Percentiles rank a stretch among this genome's conserved stretches.
These are phyloP conservation scores for Drosophila kurseongensis DNA, from an alignment of 1,140 invertebrate genomes.

Conservation along the genomic window DNA sequence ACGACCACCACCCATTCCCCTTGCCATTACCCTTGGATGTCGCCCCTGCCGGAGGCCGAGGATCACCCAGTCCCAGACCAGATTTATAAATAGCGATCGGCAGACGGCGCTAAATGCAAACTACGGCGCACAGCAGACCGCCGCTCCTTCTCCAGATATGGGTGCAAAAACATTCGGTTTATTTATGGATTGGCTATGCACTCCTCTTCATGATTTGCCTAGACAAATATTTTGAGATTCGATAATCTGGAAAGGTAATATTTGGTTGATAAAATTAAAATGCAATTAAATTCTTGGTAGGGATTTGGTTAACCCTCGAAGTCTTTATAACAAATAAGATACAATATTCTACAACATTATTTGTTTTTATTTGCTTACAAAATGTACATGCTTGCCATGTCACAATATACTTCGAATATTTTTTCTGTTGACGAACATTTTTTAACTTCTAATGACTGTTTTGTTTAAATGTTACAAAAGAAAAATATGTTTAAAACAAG, in stretches of 20 bases:
- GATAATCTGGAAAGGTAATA: conserved; percentile 8
- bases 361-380: too few species aligned
- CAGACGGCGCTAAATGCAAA: conserved; percentile 50
- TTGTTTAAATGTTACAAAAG: too few species aligned
- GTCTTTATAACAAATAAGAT: too few species aligned
- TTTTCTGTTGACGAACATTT: too few species aligned
- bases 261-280: neutral
- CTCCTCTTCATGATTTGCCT: conserved; percentile 17
- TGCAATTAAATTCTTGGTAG: neutral
- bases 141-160: conserved; percentile 16
- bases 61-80: conserved; percentile 6
- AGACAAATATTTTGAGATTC: conserved; percentile 7
- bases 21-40: neutral
- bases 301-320: too few species aligned
- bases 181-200: conserved; percentile 13
- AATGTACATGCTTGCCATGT: too few species aligned
- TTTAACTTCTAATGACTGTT: too few species aligned
- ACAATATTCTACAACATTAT: too few species aligned
- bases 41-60: conserved; percentile 7
- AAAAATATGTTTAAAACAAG: too few species aligned
- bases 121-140: conserved; percentile 7
- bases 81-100: conserved; percentile 30
- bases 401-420: too few species aligned
- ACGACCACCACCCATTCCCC: conserved; percentile 2
- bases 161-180: conserved; percentile 27